phyloP scores from a whole-genome alignment of 2,113 vertebrate genomes.

The Seriola rivoliana region DNA sequence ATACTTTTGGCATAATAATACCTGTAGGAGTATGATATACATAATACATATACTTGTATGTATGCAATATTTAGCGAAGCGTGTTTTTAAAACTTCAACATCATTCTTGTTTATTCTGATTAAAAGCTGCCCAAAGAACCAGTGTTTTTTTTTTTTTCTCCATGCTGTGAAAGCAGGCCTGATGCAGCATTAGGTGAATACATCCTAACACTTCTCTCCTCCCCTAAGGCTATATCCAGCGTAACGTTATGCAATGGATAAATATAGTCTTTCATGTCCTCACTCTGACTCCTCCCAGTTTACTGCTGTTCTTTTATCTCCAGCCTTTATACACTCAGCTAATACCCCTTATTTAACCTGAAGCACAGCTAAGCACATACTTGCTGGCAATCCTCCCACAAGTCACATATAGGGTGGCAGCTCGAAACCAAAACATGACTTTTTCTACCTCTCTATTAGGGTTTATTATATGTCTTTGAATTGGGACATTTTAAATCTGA shows the following conservation, averaged over 20 bases:
- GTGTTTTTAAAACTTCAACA: constrained; percentile 17
- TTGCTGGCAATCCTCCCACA: constrained; percentile 46
- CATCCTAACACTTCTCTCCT: constrained; percentile 57
- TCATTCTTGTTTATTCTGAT: constrained; percentile 23
- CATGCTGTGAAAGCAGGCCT: constrained; percentile 25
- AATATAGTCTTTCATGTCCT: constrained; percentile 75
- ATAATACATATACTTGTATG: constrained; percentile 3
- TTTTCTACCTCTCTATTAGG: not conserved
- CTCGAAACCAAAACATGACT: constrained; percentile 38
- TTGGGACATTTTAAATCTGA: not conserved
- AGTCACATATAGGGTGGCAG: constrained; percentile 37
- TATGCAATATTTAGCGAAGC: constrained; percentile 4
- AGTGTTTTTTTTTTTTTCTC: constrained; percentile 9
- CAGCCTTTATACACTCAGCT: constrained; percentile 35
- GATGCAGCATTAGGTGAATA: constrained; percentile 65
- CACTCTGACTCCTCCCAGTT: constrained; percentile 64
- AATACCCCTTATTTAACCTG: constrained; percentile 61
- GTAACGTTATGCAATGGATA: constrained; percentile 71
- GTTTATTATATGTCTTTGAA: constrained; percentile 14
- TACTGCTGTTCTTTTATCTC: constrained; percentile 66
- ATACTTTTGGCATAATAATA: constrained; percentile 3
- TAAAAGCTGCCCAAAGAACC: constrained; percentile 20
- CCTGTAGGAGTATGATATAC: not conserved
- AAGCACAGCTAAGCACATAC: constrained; percentile 56
- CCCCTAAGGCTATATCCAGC: constrained; percentile 57